Base-by-base conservation (phyloP, 2,888 invertebrate genomes). In the Rhamphomyia laevipes region DNA sequence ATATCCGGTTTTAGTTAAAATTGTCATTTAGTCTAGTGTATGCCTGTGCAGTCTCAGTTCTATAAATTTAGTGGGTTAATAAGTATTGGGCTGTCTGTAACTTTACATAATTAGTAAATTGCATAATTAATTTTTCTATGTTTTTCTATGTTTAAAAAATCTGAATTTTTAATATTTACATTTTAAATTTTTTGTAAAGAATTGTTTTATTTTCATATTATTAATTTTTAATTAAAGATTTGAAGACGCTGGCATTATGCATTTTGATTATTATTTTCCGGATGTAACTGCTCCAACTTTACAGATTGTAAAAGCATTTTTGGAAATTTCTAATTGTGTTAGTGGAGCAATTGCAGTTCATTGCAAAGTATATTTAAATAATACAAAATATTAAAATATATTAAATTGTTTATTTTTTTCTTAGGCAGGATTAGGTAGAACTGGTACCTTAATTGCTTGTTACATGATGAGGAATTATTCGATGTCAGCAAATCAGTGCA, bases 241-340 rank as follows among this genome's bases (percentile, higher is more conserved):
- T 64, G 74, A 71, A 3, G 75, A 82, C 53, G 84, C 80, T 21
- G 91, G 91, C 1, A 90, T 94, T 59, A 74, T 80, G 46, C 93
- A 94, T 65, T 80, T 81, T 59, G 91, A 94, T 68, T 72, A 94
- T 55, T 91, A 86, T 71, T 93, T 93, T 67, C 80, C 84, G 42
- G 93, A 94, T 65, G 93, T 93, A 7, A 83, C 86, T n/a, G 84
- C 84, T 23, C 93, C 94, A 2, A 82, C 84, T 3, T 80, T 85
- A 58, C 76, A 80, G 43, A 86, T 93, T 57, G 74, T 91, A 53
- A 68, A 79, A 56, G 80, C 82, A 60, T 94, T 94, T 72, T 72
- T 94, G 48, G 80, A 84, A 59, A 81, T 91, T 50, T 76, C 81
- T 47, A 92, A 93, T 70, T 78, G 77, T 53, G 74, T 82, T 9